Conservation (phyloP, 1,140 invertebrate genomes). For the Bursaphelenchus mucronatus region DNA sequence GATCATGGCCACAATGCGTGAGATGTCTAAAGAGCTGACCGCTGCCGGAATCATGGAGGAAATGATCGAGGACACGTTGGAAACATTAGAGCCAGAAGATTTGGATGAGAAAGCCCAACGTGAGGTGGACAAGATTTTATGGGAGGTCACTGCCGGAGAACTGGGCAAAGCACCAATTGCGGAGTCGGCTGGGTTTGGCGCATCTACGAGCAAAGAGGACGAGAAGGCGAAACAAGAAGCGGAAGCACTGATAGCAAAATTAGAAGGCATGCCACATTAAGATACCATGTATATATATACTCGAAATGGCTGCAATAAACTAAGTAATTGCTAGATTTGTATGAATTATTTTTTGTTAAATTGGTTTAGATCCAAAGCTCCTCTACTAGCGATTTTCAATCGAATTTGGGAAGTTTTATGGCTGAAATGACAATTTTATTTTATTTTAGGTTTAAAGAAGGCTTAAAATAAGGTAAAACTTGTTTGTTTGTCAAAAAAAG, state of each 20-base stretch:
- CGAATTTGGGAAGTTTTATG: no score
- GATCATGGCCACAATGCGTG: conserved; percentile 89
- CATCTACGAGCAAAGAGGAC: conserved; percentile 12
- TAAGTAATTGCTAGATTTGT: no score
- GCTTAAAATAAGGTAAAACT: no score
- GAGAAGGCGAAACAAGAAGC: conserved; percentile 32
- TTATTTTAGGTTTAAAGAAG: no score
- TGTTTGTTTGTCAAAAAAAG: no score
- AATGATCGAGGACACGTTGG: conserved; percentile 97
- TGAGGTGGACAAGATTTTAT: conserved; percentile 91
- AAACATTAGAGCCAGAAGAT: conserved; percentile 78
- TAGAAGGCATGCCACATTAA: conserved; percentile 19
- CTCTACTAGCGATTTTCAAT: no score
- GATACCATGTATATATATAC: conserved; percentile 8
- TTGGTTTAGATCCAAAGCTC: no score
- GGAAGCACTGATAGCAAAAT: conserved; percentile 42
- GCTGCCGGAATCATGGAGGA: conserved; percentile 79
- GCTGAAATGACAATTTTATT: no score
- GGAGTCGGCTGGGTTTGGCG: conserved; percentile 24
- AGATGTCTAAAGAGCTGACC: conserved; percentile 98
- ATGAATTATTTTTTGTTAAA: no score
- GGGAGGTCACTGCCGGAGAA: conserved; percentile 83
- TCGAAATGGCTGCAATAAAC: conserved; percentile 2
- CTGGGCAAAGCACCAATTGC: conserved; percentile 56
- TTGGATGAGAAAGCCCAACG: conserved; percentile 84